phyloP scores from a whole-genome alignment of 92 coral and sea anemone genomes.

The Epizoanthus fatuus region DNA sequence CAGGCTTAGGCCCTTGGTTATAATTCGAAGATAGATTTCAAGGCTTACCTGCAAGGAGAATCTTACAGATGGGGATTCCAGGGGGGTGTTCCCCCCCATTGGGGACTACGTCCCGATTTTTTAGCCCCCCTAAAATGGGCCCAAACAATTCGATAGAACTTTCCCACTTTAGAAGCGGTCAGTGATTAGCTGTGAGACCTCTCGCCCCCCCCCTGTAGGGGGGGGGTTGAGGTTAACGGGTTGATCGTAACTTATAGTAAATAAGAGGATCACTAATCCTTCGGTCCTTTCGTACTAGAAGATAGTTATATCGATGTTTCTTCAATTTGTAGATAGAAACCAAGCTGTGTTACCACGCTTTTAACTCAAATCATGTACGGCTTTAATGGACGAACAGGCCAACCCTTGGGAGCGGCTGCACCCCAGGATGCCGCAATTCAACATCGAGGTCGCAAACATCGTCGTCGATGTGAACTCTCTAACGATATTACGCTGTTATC shows the following conservation, averaged over 20 bases:
- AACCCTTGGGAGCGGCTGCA: conserved; percentile 96
- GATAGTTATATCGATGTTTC: conserved; percentile 88
- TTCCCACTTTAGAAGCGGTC: conserved; percentile 94
- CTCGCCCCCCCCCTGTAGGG: conserved; percentile 34
- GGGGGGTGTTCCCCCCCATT: too few species aligned
- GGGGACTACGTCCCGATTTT: background rate
- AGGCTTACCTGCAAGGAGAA: conserved; percentile 6
- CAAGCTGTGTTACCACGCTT: conserved; percentile 92
- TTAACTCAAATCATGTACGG: conserved; percentile 98
- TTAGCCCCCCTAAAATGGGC: conserved; percentile 74
- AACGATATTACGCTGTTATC: conserved; percentile 96
- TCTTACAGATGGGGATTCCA: too few species aligned
- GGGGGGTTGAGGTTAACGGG: conserved; percentile 67
- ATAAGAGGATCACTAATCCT: conserved; percentile 87
- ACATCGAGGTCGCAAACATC: conserved; percentile 98
- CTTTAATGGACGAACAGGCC: conserved; percentile 97
- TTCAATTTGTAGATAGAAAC: conserved; percentile 96
- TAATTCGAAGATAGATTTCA: conserved; percentile 47
- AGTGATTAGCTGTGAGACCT: conserved; percentile 81
- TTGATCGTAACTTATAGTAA: conserved; percentile 88
- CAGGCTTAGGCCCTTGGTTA: conserved; percentile 63
- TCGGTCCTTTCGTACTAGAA: conserved; percentile 97
- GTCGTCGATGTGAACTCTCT: conserved; percentile 89
- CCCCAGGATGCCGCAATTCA: conserved; percentile 96
- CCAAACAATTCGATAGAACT: conserved; percentile 87